These are phyloP conservation scores for Lepidocyrtoides sp. DNA, from an alignment of 2,888 invertebrate genomes.

Conservation along the genomic window DNA sequence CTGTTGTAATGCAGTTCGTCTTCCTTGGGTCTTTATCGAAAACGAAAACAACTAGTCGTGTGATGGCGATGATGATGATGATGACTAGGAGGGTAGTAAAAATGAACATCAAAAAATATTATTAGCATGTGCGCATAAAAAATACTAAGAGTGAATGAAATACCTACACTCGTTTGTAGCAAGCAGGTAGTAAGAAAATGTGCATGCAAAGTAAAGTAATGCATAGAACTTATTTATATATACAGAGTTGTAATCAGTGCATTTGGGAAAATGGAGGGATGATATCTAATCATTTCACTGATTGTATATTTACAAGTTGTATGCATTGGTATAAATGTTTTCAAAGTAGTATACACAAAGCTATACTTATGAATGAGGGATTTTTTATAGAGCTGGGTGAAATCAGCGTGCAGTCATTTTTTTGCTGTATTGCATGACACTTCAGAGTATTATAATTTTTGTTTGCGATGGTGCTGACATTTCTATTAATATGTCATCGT, in stretches of 20 bases:
- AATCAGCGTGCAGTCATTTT: background rate
- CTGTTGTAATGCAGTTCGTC: background rate
- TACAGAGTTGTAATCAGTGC: background rate
- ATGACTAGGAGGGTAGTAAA: background rate
- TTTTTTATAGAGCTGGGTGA: no score
- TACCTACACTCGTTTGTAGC: no score
- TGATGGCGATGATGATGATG: background rate
- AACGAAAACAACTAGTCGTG: background rate
- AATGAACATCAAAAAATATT: background rate
- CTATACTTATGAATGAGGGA: no score
- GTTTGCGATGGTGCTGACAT: background rate
- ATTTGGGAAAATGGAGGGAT: constrained; percentile 19
- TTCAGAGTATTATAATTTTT: background rate
- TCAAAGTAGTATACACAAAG: background rate
- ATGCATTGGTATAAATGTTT: background rate
- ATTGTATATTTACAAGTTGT: no score
- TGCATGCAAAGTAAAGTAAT: background rate
- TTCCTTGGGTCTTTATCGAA: background rate
- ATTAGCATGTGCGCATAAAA: background rate
- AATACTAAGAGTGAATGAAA: background rate
- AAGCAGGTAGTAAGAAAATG: background rate
- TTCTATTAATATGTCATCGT: background rate
- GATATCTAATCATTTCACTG: constrained; percentile 63
- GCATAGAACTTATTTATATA: background rate
- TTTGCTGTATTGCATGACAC: background rate